Evolutionary conservation across 2,113 vertebrate genomes (phyloP).

Genomic region (Urocynchramus pylzowi): DNA sequence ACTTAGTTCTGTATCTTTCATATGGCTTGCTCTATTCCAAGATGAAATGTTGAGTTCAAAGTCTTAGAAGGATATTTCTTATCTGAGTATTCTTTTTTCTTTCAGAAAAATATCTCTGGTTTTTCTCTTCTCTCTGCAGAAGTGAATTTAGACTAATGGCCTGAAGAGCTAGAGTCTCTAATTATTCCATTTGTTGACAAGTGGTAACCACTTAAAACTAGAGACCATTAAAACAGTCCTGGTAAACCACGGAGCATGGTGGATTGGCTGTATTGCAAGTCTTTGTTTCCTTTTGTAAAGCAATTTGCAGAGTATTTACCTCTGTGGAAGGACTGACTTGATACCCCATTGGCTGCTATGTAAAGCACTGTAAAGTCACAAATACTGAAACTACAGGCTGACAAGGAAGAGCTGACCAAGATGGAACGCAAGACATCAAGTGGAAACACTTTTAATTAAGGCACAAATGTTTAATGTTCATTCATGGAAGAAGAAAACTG

Average conservation of each 20-base stretch:
- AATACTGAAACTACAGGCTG: conserved; percentile 11
- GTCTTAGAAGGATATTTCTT: not conserved
- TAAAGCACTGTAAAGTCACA: conserved; percentile 9
- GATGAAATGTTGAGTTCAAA: not conserved
- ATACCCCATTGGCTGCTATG: not conserved
- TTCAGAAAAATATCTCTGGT: not conserved
- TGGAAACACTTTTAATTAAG: conserved; percentile 53
- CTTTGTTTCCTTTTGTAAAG: not conserved
- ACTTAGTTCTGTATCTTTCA: not conserved
- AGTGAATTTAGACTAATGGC: not conserved
- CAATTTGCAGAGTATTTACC: not conserved
- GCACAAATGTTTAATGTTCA: not conserved
- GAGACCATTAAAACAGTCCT: not conserved
- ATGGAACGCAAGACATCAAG: conserved; percentile 7
- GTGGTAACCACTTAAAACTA: not conserved
- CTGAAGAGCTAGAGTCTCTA: not conserved
- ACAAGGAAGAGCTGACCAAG: not conserved
- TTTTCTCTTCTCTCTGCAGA: not conserved
- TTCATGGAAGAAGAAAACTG: not conserved
- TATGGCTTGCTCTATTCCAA: not conserved
- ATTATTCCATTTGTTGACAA: not conserved
- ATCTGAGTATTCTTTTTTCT: not conserved
- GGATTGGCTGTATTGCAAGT: not conserved
- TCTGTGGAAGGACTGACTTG: not conserved
- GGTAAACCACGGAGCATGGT: not conserved